Conservation (phyloP, 1,140 invertebrate genomes). For the Cydia pomonella region DNA sequence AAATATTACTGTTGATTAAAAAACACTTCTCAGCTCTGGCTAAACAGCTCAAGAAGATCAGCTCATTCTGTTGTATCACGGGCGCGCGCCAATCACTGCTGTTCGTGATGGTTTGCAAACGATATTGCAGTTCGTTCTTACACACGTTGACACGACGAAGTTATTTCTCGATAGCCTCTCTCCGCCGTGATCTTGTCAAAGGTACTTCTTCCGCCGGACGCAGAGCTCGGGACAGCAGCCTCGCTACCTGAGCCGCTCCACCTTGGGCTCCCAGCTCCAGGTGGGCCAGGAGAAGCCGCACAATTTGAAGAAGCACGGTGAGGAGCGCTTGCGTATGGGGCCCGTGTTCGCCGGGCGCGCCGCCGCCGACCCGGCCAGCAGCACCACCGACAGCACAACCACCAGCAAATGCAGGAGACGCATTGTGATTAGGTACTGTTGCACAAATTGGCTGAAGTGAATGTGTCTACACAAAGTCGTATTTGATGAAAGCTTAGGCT, state of each 20-base stretch:
- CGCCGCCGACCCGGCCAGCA: constrained; percentile 43
- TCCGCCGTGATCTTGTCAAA: not conserved
- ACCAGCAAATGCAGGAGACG: constrained; percentile 53
- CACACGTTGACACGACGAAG: not conserved
- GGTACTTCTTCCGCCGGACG: not conserved
- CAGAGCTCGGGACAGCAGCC: not conserved
- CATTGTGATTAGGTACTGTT: constrained; percentile 47
- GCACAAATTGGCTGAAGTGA: not conserved
- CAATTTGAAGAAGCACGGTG: constrained; percentile 60
- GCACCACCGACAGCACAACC: constrained; percentile 43
- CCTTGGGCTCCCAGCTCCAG: constrained; percentile 34
- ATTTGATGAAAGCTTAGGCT: not conserved
- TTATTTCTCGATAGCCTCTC: not conserved
- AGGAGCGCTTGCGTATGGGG: constrained; percentile 51
- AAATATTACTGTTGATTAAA: not conserved
- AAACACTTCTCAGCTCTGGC: not conserved
- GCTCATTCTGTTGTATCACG: not conserved
- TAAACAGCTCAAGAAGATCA: not conserved
- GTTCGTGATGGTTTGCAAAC: too few relatives aligned
- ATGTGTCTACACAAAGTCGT: constrained; percentile 19
- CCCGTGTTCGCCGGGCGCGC: constrained; percentile 43
- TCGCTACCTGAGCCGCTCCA: constrained; percentile 40
- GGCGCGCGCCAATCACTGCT: not conserved
- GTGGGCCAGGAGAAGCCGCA: constrained; percentile 53
- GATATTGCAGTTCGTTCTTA: not conserved